Evolutionary conservation across 2,797 vertebrate genomes (phyloP), one percentile per base, ranked within the genome.

Genomic region (Darevskia mixta): DNA sequence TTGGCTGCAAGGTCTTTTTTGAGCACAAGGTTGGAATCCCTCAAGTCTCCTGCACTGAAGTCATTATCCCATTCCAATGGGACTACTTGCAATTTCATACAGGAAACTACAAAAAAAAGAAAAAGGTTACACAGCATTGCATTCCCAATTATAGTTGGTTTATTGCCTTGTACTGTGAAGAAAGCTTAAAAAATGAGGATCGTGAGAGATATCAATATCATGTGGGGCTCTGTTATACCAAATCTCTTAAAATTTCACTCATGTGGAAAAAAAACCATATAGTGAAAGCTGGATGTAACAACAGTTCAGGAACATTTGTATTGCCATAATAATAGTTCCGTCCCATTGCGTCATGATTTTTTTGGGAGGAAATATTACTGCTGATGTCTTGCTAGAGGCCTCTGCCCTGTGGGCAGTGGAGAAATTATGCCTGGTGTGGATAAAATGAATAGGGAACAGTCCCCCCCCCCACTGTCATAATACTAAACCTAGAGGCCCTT

Each of bases 1-100:
- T 35, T n/a, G 83, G 35, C 18, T 67, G n/a, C 61, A 66, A 71
- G 23, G 3, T 69, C 64, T 55, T 86, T 69, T 71, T 79, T n/a
- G 43, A 61, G 27, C 67, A 58, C 8, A 55, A 67, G 43, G 32
- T 61, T 81, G 18, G 7, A 89, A 81, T 76, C 83, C 25, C 82
- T 64, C 67, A 80, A 66, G 58, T 35, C 41, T 11, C 55, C 73
- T 80, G 64, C 27, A 49, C 76, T 79, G 61, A 11, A 85, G 49
- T 35, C 75, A 79, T 88, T 73, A 85, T 64, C 8, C n/a, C 35
- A 43, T 88, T 79, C 77, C 55, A 35, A 25, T 23, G 49, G 9
- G 82, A 79, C 38, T 79, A 58, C 66, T 78, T 83, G 61, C 82
- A 58, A 38, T 41, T 79, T 84, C 49, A 45, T 32, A 66, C 85